Conservation (phyloP, 2,888 invertebrate genomes). For the Graphium colonna region DNA sequence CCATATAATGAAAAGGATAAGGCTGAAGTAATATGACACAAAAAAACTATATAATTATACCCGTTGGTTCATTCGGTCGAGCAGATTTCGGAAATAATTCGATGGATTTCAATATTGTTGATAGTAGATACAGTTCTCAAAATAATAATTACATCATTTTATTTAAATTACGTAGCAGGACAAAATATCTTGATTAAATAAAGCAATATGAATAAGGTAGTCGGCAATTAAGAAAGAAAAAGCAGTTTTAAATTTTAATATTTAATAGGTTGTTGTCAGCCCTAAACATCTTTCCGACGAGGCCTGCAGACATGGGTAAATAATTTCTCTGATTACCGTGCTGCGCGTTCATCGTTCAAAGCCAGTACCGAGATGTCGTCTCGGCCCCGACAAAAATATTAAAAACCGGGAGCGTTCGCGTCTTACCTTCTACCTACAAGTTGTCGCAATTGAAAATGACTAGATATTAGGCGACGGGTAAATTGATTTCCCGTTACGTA, state of each 20-base stretch:
- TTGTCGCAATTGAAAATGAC: constrained; percentile 40
- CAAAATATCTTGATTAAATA: too few relatives aligned
- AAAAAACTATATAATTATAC: too few relatives aligned
- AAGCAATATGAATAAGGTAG: too few relatives aligned
- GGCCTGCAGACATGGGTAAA: constrained; percentile 73
- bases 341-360: constrained; percentile 54
- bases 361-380: constrained; percentile 40
- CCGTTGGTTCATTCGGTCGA: too few relatives aligned
- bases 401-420: constrained; percentile 43
- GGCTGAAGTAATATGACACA: too few relatives aligned
- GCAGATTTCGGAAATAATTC: too few relatives aligned
- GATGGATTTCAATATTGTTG: too few relatives aligned
- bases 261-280: constrained; percentile 29
- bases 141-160: too few relatives aligned
- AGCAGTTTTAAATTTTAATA: neutral
- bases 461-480: constrained; percentile 47
- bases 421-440: constrained; percentile 33
- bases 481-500: constrained; percentile 66
- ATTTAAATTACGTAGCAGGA: too few relatives aligned
- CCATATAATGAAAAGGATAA: too few relatives aligned
- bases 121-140: too few relatives aligned
- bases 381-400: constrained; percentile 66
- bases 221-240: too few relatives aligned
- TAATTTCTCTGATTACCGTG: constrained; percentile 77
- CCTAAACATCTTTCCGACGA: constrained; percentile 55